Base-by-base conservation (phyloP, 2,888 invertebrate genomes). In the Drosophila parthenogenetica region DNA sequence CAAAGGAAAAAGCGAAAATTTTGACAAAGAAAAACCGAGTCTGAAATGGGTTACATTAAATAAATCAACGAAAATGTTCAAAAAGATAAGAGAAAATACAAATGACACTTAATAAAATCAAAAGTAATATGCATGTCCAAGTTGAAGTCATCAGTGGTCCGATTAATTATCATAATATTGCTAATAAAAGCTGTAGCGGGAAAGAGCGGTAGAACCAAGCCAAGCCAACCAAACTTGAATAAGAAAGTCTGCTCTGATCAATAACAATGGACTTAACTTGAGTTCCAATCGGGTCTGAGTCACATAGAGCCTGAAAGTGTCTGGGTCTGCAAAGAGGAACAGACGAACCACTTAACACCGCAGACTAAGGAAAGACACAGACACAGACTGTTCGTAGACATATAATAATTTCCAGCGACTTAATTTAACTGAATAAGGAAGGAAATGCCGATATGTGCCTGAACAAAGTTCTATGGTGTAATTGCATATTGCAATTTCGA, bases 361-460 rank as follows among this genome's bases (percentile, higher is more conserved):
- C 53, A 50, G 37, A 70, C 29, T 29, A 5, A 29, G 29, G 2
- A 1, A 1, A 2, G 64, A 49, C 58, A 40, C 35, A 25, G 50
- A 37, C 58, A 14, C 61, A 87, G 87, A 84, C 83, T 70, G 69
- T 68, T 71, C 70, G 62, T 81, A 83, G 83, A 83, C 81, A 67
- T 60, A 69, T 87, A 78, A 84, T 87, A 73, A 72, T 87, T 89
- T 89, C 85, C 79, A 37, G 22, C 13, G 45, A 57, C 16, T 87
- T 69, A 77, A 73, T 84, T 89, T 35, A 35, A 65, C 65, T 32
- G 65, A 79, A 61, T 49, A 62, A 64, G 37, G 50, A 65, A 16
- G 35, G 13, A 13, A 35, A 35, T 3, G 3, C 35, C 1, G 13
- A 19, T 19, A 4, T 39, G 22, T 16, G 16, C 2, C 8, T 29